These are phyloP conservation scores for Tyria jacobaeae DNA, from an alignment of 2,888 invertebrate species.

Conservation along the genomic window DNA sequence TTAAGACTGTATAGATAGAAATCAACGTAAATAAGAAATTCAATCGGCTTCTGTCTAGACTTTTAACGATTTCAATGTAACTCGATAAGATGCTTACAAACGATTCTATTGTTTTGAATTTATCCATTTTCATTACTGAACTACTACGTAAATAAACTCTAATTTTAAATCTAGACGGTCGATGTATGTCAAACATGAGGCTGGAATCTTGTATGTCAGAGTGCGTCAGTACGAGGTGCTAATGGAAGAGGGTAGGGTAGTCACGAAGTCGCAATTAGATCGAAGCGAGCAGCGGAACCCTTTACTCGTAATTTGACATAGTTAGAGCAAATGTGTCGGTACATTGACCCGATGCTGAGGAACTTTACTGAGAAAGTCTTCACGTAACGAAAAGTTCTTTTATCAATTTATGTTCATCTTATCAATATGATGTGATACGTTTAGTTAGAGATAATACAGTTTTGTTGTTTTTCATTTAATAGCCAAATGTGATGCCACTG, in stretches of 20 bases:
- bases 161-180: slow-evolving; percentile 28
- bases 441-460: not conserved
- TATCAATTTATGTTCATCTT: slow-evolving; percentile 14
- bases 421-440: slow-evolving; percentile 2
- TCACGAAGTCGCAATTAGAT: slow-evolving; percentile 82
- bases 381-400: slow-evolving; percentile 13
- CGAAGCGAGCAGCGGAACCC: slow-evolving; percentile 73
- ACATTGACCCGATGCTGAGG: slow-evolving; percentile 55
- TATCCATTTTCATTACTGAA: slow-evolving; percentile 41
- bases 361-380: slow-evolving; percentile 45
- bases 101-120: slow-evolving; percentile 22
- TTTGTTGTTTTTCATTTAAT: not conserved
- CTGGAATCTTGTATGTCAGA: slow-evolving; percentile 20
- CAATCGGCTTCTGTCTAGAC: slow-evolving; percentile 68
- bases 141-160: not conserved
- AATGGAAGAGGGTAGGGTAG: slow-evolving; percentile 76
- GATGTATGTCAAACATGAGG: slow-evolving; percentile 33
- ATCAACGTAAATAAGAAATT: slow-evolving; percentile 63
- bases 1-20: slow-evolving; percentile 35
- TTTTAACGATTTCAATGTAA: slow-evolving; percentile 63
- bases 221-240: slow-evolving; percentile 60
- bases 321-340: slow-evolving; percentile 73
- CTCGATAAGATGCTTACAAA: slow-evolving; percentile 39
- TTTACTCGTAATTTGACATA: slow-evolving; percentile 78
- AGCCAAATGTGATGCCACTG: not conserved